Percentiles rank a stretch among this genome's conserved stretches.
phyloP scores from a whole-genome alignment of 2,797 vertebrate species.

The Malurus splendens region DNA sequence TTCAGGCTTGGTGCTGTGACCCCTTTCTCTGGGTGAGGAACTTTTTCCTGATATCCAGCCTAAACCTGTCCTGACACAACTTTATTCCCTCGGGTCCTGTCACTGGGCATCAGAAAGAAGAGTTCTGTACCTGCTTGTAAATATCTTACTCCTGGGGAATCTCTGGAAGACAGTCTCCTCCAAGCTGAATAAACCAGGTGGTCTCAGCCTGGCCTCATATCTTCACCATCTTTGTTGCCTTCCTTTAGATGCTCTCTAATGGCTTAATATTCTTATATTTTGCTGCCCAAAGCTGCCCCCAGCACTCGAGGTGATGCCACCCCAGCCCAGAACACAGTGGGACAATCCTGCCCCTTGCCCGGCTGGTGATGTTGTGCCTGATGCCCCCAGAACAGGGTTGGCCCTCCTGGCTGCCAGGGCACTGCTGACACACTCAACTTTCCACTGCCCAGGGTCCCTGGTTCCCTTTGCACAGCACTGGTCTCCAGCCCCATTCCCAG shows the following conservation, averaged over 20 bases:
- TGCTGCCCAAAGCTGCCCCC: background rate
- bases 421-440: accelerated
- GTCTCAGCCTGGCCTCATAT: background rate
- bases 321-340: background rate
- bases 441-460: background rate
- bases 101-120: background rate
- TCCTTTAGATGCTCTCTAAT: background rate
- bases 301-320: accelerated
- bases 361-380: accelerated
- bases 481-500: background rate
- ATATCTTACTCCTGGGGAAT: background rate
- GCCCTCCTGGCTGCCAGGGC: background rate
- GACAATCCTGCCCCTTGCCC: background rate
- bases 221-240: background rate
- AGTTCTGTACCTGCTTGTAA: background rate
- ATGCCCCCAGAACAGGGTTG: accelerated
- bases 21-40: background rate
- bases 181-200: background rate
- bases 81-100: background rate
- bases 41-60: background rate
- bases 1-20: background rate
- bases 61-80: background rate
- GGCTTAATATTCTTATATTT: background rate
- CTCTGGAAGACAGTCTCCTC: background rate
- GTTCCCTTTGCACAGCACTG: accelerated